Conservation (phyloP, 1,140 invertebrate species). For the Caenorhabditis latens region DNA sequence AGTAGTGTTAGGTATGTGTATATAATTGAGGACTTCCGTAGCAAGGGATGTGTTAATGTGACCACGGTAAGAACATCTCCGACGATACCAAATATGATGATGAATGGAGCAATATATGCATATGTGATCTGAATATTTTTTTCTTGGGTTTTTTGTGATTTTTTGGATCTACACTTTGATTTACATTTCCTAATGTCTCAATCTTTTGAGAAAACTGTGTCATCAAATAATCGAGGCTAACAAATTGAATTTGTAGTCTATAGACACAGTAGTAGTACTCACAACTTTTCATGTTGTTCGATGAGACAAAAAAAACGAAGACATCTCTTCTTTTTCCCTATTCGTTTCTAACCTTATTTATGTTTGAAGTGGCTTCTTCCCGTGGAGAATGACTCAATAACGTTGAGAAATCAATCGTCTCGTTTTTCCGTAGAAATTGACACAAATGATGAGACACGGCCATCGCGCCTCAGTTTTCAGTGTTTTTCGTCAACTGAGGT, state of each 20-base stretch:
- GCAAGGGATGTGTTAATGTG: conserved; percentile 67
- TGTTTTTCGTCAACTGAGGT: conserved; percentile 10
- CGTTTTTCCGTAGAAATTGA: conserved; percentile 51
- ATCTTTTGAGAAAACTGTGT: conserved; percentile 7
- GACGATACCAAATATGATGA: conserved; percentile 72
- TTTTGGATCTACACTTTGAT: no score
- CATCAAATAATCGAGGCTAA: conserved; percentile 7
- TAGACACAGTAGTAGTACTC: conserved; percentile 49
- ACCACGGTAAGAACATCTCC: conserved; percentile 67
- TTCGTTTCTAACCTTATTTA: conserved; percentile 54
- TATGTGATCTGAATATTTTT: conserved; percentile 72
- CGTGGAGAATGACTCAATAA: conserved; percentile 52
- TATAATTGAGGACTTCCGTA: conserved; percentile 69
- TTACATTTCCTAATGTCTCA: neutral
- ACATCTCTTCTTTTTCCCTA: neutral
- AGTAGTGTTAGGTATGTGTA: conserved; percentile 77
- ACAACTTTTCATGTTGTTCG: conserved; percentile 23
- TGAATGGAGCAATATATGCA: conserved; percentile 76
- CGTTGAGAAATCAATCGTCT: conserved; percentile 53
- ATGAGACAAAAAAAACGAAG: neutral
- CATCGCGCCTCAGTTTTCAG: conserved; percentile 26
- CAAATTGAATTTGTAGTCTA: conserved; percentile 30
- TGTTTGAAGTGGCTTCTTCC: conserved; percentile 54
- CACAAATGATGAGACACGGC: conserved; percentile 51
- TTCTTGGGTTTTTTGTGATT: neutral